These are phyloP conservation scores for Spizaetus ornatus DNA, from an alignment of 2,113 vertebrate genomes.

Conservation along the genomic window DNA sequence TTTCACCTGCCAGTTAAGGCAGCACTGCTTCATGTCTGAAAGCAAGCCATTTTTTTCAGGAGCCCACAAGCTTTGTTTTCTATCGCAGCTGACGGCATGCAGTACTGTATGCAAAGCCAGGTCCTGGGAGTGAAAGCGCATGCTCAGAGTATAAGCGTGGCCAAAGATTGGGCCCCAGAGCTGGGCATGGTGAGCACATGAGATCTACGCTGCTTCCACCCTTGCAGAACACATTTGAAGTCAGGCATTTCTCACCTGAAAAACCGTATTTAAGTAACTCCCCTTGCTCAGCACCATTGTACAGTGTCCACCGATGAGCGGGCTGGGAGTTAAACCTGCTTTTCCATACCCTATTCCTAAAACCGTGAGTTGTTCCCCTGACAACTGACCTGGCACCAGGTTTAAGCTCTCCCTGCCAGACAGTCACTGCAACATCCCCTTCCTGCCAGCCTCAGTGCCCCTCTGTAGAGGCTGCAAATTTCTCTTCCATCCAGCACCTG, in stretches of 20 bases:
- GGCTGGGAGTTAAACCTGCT: neutral
- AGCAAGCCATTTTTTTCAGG: accelerated
- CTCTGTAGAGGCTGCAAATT: neutral
- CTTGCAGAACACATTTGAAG: no score
- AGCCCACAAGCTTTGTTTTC: accelerated
- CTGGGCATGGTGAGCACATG: neutral
- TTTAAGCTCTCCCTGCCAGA: neutral
- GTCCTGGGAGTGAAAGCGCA: neutral
- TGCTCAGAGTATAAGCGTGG: accelerated
- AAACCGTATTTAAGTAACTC: no score
- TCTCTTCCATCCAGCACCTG: neutral
- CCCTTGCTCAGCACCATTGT: neutral
- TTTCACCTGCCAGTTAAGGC: neutral
- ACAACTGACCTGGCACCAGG: no score
- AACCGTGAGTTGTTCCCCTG: neutral
- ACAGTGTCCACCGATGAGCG: accelerated
- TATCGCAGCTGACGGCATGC: accelerated
- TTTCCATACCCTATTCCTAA: neutral
- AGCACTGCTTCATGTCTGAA: neutral
- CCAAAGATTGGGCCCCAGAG: neutral
- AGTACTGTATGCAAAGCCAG: accelerated
- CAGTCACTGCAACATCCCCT: no score
- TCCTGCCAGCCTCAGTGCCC: neutral
- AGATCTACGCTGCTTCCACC: accelerated
- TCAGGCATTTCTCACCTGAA: neutral